A percentile compares a stretch with the other conserved stretches of the same genome.
These are phyloP conservation scores for Coendou prehensilis DNA, from an alignment of 2,797 vertebrate species.

Conservation along the genomic window DNA sequence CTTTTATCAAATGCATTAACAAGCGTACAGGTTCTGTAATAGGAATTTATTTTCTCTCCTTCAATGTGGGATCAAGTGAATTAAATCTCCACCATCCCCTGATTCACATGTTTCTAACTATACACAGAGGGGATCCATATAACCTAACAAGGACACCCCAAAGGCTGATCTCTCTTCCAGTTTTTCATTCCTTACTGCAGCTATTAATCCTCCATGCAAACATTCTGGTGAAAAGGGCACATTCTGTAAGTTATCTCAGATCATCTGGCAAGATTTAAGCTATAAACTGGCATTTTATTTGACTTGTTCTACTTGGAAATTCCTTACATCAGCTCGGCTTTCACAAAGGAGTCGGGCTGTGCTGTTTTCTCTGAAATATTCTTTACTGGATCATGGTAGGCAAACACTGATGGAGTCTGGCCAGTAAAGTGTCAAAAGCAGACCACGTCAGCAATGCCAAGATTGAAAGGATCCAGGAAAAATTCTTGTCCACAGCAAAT, in stretches of 20 bases:
- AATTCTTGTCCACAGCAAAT: slow-evolving; percentile 32
- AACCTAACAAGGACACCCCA: neutral
- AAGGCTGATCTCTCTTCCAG: neutral
- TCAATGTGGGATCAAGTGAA: slow-evolving; percentile 70
- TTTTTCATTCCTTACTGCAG: neutral
- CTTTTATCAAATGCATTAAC: slow-evolving; percentile 39
- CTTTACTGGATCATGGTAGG: slow-evolving; percentile 54
- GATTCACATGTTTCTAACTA: neutral
- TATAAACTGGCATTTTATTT: slow-evolving; percentile 85
- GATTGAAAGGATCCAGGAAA: neutral
- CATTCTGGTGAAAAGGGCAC: slow-evolving; percentile 81
- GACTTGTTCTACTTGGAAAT: slow-evolving; percentile 85
- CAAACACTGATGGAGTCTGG: slow-evolving; percentile 35
- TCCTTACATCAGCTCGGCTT: slow-evolving; percentile 79
- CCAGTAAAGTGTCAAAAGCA: slow-evolving; percentile 45
- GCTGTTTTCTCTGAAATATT: slow-evolving; percentile 53
- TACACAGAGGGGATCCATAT: neutral
- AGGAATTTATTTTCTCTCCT: slow-evolving; percentile 83
- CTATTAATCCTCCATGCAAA: neutral
- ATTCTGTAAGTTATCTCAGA: slow-evolving; percentile 84
- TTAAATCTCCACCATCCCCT: neutral
- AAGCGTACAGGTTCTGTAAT: slow-evolving; percentile 19
- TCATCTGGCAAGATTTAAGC: slow-evolving; percentile 86
- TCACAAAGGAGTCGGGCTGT: slow-evolving; percentile 28
- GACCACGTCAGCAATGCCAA: neutral